Base-by-base conservation (phyloP, 2,888 invertebrate genomes). In the Dasypolia templi region DNA sequence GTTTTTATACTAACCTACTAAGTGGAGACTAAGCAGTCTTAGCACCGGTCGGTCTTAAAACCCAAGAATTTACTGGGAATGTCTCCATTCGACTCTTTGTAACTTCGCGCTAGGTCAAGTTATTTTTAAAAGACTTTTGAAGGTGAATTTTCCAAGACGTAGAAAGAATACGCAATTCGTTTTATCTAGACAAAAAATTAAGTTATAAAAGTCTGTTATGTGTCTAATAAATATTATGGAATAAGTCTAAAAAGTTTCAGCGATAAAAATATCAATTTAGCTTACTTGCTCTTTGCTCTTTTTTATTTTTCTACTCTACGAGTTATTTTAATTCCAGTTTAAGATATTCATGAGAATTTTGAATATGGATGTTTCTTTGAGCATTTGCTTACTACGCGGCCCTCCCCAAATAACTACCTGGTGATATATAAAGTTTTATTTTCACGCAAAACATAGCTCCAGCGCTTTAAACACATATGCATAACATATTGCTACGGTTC, bases 211-310 rank as follows among this genome's bases (percentile, higher is more conserved):
- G 42, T 71, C 19, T 55, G 12, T 35, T 19, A 61, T 46, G 42
- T 32, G 11, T 39, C 29, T 69, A 51, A 68, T 68, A 68, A 70
- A 82, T 69, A 68, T 61, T 22, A 56, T 22, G 11, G 29, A 58
- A 58, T 44, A 26, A 71, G 55, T 62, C 39, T 66, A 26, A 29
- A 14, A 79, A 78, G 44, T 82, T 75, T 66, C 17, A 55, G 49
- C 53, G 19, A 71, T 75, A 68, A 79, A 71, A 72, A 66, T 63
- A 56, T 59, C 17, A 68, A 71, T 68, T 58, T 42, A n/a, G 26
- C 19, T 49, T 39, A 63, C 14, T 14, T 26, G 39, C 39, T n/a
- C 19, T 26, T 39, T 22, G 3, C 44, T 32, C 42, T 53, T 71
- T 65, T 56, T 22, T 75, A 62, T 44, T 65, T 71, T 65, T 56